Base-by-base conservation (phyloP, 2,888 invertebrate genomes). In the Eupithecia insigniata region DNA sequence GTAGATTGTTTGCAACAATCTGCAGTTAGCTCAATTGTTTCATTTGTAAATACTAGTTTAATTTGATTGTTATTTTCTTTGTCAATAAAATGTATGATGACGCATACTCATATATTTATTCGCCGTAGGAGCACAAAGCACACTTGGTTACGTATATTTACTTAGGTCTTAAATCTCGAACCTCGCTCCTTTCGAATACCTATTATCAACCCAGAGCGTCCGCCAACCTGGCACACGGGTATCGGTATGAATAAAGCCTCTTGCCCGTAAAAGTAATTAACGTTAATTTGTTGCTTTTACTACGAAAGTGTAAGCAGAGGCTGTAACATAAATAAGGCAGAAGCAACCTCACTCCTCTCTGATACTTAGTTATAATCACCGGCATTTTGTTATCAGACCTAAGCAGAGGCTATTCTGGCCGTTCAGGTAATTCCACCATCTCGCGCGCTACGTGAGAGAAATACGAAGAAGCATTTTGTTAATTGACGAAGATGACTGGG, bases 391-490 rank as follows among this genome's bases (percentile, higher is more conserved):
- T 74, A 74, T 69, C 74, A 71, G 67, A 51, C 46, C 58, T 51
- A 28, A 26, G 30, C 69, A 71, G 74, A 30, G 67, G 61, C 62
- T 14, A 62, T 64, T 66, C 61, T 34, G 55, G 22, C 62, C 26
- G 55, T 60, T 55, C 68, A 66, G 68, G 69, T 71, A 71, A 71
- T 74, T 74, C 60, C 62, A 51, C 61, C 67, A 67, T 60, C 55
- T 69, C 14, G 66, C 16, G 26, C 22, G 51, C 39, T 60, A 73
- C 76, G 74, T 76, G 74, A 68, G 71, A 60, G 71, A 65, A 70
- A 71, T 75, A 46, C 68, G 36, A 73, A 75, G 66, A 32, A 70
- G 68, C 64, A 71, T 76, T 74, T 73, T 62, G 69, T 55, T 76
- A 77, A 78, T 72, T 66, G 71, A 71, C 58, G 64, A 73, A 68